Evolutionary conservation across 2,113 vertebrate genomes (phyloP).

Genomic region (Corythoichthys intestinalis): DNA sequence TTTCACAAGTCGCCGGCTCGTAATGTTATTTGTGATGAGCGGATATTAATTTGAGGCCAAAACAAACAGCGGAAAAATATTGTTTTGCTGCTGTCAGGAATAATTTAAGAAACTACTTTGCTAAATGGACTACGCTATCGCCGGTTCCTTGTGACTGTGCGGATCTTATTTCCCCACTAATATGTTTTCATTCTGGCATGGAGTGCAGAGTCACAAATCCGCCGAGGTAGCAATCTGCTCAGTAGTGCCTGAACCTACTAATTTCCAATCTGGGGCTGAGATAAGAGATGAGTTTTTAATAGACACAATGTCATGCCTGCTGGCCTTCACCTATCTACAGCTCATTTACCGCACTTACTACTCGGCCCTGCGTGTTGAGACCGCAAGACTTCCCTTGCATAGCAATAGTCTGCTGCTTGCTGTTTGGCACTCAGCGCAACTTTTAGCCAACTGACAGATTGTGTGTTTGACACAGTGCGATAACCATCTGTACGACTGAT

Average conservation of each 20-base stretch:
- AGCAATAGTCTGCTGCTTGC: constrained; percentile 18
- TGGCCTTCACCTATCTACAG: constrained; percentile 44
- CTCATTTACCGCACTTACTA: constrained; percentile 39
- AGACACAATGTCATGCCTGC: constrained; percentile 56
- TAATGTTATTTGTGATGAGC: background rate
- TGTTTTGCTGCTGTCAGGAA: constrained; percentile 11
- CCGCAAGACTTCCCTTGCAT: constrained; percentile 21
- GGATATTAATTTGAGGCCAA: constrained; percentile 16
- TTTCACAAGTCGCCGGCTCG: background rate
- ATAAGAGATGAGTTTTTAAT: constrained; percentile 60
- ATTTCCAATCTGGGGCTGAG: constrained; percentile 46
- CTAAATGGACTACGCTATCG: constrained; percentile 11
- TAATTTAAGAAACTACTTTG: constrained; percentile 21
- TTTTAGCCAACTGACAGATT: background rate
- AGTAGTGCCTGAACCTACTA: constrained; percentile 21
- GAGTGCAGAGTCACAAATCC: constrained; percentile 39
- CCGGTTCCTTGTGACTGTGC: constrained; percentile 25
- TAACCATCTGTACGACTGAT: background rate
- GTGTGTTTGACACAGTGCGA: background rate
- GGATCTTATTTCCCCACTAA: constrained; percentile 42
- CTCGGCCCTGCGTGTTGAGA: constrained; percentile 36
- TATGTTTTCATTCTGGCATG: constrained; percentile 39
- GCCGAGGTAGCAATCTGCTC: constrained; percentile 30
- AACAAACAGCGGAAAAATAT: constrained; percentile 7
- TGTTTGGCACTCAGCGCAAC: background rate